Conservation (phyloP, 2,888 invertebrate genomes). For the Stramonita haemastoma region DNA sequence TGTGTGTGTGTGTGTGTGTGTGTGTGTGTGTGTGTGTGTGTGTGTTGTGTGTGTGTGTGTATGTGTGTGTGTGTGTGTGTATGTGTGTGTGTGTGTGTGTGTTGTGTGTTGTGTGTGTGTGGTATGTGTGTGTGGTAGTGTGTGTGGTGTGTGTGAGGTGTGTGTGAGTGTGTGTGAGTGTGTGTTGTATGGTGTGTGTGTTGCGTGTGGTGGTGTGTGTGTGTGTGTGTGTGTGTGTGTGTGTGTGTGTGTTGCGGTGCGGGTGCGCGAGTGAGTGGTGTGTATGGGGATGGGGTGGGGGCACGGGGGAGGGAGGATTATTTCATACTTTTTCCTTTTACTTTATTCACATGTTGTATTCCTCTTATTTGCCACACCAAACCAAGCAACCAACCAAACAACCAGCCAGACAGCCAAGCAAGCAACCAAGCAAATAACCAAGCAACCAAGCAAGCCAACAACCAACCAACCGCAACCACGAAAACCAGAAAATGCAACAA, state of each 20-base stretch:
- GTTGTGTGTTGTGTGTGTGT: background rate
- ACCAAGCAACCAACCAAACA: no score
- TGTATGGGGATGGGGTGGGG: background rate
- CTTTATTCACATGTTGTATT: no score
- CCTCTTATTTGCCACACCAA: no score
- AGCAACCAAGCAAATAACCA: no score
- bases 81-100: background rate
- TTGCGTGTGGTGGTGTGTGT: no score
- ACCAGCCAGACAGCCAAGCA: no score
- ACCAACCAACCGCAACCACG: no score
- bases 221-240: background rate
- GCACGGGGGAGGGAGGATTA: background rate
- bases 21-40: background rate
- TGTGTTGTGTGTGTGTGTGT: conserved; percentile 9
- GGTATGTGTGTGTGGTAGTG: background rate
- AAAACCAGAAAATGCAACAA: no score
- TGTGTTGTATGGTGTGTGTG: no score
- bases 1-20: conserved; percentile 17
- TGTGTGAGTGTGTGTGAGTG: background rate
- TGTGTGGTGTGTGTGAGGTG: background rate
- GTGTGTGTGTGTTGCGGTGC: background rate
- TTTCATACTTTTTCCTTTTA: no score
- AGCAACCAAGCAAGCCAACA: no score
- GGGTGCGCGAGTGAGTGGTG: background rate
- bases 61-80: conserved; percentile 15